Conservation (phyloP, 2,113 vertebrate genomes). For the Odocoileus virginianus region DNA sequence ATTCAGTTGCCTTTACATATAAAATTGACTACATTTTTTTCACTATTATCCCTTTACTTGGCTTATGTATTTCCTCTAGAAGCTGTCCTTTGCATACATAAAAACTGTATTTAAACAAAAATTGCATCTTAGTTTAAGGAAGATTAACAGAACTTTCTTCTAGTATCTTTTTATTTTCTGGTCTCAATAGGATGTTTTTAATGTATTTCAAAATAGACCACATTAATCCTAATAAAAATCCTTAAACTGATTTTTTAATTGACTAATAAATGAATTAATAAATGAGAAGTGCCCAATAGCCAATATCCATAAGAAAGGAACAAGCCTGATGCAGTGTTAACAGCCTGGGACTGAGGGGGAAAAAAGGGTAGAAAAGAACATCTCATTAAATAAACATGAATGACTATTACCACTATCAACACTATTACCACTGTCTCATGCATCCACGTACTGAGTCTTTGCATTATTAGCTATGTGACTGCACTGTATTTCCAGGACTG, state of each 20-base stretch:
- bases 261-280: background rate
- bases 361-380: background rate
- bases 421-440: background rate
- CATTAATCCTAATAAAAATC: background rate
- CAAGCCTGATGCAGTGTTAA: too few relatives aligned
- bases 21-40: background rate
- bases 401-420: background rate
- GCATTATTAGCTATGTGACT: background rate
- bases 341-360: accelerated
- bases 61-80: background rate
- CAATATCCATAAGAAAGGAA: background rate
- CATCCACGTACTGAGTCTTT: background rate
- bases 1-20: background rate
- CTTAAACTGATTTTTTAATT: background rate
- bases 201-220: background rate
- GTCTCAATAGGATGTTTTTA: background rate
- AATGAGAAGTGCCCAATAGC: background rate
- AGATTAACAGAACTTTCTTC: background rate
- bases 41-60: background rate
- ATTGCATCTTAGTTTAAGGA: background rate
- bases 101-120: background rate
- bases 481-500: background rate
- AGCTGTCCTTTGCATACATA: background rate
- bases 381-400: background rate
- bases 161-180: background rate